Evolutionary conservation across 2,888 invertebrate species (phyloP).

Genomic region (Ernsta delagoae): DNA sequence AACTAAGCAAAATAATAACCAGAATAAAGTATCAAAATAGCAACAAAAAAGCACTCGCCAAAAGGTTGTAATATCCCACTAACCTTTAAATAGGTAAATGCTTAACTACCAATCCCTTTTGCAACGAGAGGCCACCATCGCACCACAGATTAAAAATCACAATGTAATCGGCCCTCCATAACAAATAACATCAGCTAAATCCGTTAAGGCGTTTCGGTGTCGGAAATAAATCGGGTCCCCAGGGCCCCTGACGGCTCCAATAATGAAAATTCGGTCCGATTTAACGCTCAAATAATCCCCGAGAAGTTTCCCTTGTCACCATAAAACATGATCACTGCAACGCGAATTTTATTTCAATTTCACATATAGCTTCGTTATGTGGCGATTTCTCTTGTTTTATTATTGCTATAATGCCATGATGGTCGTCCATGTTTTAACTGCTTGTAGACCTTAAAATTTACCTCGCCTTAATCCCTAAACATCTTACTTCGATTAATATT

Average conservation of each 20-base stretch:
- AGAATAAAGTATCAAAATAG: too few relatives aligned
- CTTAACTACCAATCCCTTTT: too few relatives aligned
- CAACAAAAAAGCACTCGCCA: too few relatives aligned
- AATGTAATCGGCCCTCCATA: constrained; percentile 16
- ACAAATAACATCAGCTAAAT: constrained; percentile 34
- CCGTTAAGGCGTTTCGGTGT: constrained; percentile 34
- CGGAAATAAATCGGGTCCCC: constrained; percentile 32
- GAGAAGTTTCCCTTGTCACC: constrained; percentile 33
- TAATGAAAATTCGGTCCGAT: constrained; percentile 34
- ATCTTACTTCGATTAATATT: too few relatives aligned
- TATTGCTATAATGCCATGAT: not conserved
- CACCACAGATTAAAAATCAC: constrained; percentile 15
- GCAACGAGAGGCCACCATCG: not conserved
- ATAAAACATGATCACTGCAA: constrained; percentile 35
- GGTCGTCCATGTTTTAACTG: not conserved
- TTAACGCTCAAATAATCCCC: constrained; percentile 32
- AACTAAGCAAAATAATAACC: too few relatives aligned
- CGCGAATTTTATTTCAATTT: constrained; percentile 32
- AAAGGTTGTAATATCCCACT: too few relatives aligned
- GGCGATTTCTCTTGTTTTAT: constrained; percentile 14
- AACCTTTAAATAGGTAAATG: too few relatives aligned
- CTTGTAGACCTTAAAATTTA: too few relatives aligned
- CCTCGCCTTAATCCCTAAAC: too few relatives aligned
- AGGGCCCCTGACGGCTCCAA: constrained; percentile 25
- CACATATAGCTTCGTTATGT: constrained; percentile 17